phyloP scores from a whole-genome alignment of 2,113 vertebrate species.

The Prunella himalayana region DNA sequence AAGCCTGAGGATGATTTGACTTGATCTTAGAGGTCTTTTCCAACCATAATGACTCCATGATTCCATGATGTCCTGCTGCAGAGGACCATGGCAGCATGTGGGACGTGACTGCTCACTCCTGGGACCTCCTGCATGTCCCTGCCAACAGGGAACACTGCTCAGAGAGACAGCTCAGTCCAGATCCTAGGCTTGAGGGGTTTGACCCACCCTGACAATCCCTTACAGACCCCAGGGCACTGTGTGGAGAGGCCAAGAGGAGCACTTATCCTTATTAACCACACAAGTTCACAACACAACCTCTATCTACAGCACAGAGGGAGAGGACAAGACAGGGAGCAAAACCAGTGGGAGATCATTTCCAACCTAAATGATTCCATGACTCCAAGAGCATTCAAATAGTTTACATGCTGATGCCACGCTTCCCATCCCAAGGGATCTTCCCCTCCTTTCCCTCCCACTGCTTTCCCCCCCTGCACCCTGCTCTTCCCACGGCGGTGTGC shows the following conservation, averaged over 20 bases:
- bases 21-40: background rate
- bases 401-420: rapidly evolving
- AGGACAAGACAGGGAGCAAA: background rate
- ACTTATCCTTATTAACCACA: background rate
- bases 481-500: rapidly evolving
- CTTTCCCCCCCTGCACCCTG: background rate
- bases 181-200: background rate
- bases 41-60: background rate
- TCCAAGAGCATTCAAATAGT: background rate
- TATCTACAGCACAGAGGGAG: background rate
- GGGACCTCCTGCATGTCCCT: background rate
- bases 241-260: background rate
- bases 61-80: background rate
- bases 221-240: background rate
- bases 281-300: background rate
- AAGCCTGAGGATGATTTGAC: background rate
- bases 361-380: background rate
- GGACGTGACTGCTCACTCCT: background rate
- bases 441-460: background rate
- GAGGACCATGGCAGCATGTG: rapidly evolving
- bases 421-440: background rate
- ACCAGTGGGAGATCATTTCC: background rate
- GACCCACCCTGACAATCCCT: background rate
- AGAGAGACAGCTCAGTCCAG: background rate
- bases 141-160: rapidly evolving